A percentile compares a stretch with the other conserved stretches of the same genome.
Evolutionary conservation across 2,113 vertebrate genomes (phyloP).

Genomic region (Spea multiplicata): DNA sequence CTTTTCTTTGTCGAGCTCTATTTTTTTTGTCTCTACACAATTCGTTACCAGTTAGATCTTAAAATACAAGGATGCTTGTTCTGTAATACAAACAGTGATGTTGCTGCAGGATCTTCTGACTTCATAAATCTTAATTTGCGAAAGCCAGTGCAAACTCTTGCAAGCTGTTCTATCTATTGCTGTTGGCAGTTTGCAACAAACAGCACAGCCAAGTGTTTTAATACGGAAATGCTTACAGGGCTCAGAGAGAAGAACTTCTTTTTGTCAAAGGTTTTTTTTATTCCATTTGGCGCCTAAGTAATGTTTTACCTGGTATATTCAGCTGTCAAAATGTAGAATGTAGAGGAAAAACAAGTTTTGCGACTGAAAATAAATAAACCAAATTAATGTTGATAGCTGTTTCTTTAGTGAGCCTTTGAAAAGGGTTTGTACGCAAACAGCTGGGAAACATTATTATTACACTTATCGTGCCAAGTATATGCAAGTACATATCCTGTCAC

Average conservation of each 20-base stretch:
- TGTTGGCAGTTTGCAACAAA: slow-evolving; percentile 58
- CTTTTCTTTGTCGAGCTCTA: background rate
- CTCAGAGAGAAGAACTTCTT: slow-evolving; percentile 50
- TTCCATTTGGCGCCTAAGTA: slow-evolving; percentile 47
- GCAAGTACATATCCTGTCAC: slow-evolving; percentile 20
- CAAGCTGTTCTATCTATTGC: slow-evolving; percentile 62
- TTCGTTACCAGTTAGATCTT: slow-evolving; percentile 34
- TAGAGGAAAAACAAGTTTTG: slow-evolving; percentile 31
- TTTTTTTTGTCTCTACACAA: background rate
- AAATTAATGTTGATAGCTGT: slow-evolving; percentile 36
- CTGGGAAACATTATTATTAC: slow-evolving; percentile 5
- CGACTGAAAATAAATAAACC: slow-evolving; percentile 34
- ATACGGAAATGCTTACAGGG: slow-evolving; percentile 63
- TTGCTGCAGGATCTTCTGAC: slow-evolving; percentile 57
- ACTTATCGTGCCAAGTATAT: slow-evolving; percentile 2
- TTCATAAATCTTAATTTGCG: slow-evolving; percentile 61
- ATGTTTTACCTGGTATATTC: slow-evolving; percentile 44
- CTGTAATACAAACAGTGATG: slow-evolving; percentile 48
- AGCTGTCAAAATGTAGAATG: slow-evolving; percentile 33
- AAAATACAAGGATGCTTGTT: slow-evolving; percentile 50
- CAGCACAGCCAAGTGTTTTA: slow-evolving; percentile 64
- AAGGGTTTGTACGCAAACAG: slow-evolving; percentile 20
- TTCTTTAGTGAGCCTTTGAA: slow-evolving; percentile 7
- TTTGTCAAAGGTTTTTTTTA: slow-evolving; percentile 46
- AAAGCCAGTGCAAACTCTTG: slow-evolving; percentile 65